Conservation (phyloP, 2,113 vertebrate genomes). For the Gnathonemus echidnorhynchus region DNA sequence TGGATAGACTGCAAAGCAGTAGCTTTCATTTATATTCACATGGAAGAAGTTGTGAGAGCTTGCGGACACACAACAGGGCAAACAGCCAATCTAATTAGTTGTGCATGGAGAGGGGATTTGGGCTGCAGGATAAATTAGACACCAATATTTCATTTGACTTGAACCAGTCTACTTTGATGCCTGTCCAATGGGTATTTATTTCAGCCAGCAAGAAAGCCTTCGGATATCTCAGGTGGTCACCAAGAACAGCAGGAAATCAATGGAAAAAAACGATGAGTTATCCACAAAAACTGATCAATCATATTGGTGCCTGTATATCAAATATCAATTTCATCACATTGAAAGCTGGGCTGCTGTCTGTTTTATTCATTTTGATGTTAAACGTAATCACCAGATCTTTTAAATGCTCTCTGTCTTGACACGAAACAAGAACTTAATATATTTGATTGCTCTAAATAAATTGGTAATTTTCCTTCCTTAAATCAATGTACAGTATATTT, state of each 20-base stretch:
- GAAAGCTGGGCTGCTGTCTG: neutral
- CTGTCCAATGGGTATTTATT: neutral
- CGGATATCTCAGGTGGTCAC: neutral
- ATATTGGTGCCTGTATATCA: neutral
- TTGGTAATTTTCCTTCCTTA: neutral
- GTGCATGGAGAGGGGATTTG: neutral
- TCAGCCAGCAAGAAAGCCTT: neutral
- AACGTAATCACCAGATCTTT: neutral
- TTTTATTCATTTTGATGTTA: neutral
- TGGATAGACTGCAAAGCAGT: neutral
- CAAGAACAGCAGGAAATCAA: neutral
- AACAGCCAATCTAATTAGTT: conserved; percentile 7
- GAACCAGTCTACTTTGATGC: neutral
- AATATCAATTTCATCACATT: neutral
- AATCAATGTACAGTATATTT: neutral
- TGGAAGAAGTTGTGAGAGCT: neutral
- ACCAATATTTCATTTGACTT: neutral
- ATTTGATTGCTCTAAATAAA: neutral
- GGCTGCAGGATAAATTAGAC: neutral
- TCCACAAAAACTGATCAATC: neutral
- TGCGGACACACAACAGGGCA: conserved; percentile 1
- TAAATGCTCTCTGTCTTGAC: neutral
- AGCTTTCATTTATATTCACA: neutral
- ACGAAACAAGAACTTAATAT: neutral
- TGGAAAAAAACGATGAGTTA: neutral